These are phyloP conservation scores for Cephus pulcher DNA, from an alignment of 2,888 invertebrate species.

Conservation along the genomic window DNA sequence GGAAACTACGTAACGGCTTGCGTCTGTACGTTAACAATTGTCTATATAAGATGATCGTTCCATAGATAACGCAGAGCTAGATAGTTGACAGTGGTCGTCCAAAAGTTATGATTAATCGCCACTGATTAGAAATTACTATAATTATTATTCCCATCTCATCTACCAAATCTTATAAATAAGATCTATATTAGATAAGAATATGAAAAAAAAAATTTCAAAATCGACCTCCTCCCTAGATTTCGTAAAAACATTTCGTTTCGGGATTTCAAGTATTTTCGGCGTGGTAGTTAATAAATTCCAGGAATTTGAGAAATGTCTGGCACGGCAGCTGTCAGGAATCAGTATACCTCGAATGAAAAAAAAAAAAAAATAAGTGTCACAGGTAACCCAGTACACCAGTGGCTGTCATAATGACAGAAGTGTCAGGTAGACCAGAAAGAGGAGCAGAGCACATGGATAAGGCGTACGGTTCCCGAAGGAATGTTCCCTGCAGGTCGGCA, in stretches of 20 bases:
- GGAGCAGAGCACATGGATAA: background rate
- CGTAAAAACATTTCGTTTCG: background rate
- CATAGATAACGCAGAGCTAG: background rate
- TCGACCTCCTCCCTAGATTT: background rate
- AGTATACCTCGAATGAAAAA: background rate
- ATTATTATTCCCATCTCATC: background rate
- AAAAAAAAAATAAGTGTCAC: background rate
- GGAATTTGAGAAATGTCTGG: background rate
- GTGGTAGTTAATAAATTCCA: background rate
- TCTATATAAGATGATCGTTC: background rate
- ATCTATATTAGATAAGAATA: background rate
- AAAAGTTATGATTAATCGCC: background rate
- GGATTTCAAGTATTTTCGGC: background rate
- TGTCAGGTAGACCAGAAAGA: background rate
- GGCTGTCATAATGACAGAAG: background rate
- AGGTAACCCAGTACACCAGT: background rate
- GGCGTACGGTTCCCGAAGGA: slow-evolving; percentile 11
- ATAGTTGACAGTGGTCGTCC: background rate
- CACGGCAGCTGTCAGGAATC: background rate
- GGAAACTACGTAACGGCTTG: background rate
- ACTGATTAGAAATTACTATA: background rate
- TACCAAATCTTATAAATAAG: background rate
- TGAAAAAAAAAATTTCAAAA: background rate
- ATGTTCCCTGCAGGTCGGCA: slow-evolving; percentile 11
- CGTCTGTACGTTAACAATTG: background rate